A percentile compares a stretch with the other conserved stretches of the same genome.
Conservation (phyloP, 2,113 vertebrate species). For the Ochotona princeps region DNA sequence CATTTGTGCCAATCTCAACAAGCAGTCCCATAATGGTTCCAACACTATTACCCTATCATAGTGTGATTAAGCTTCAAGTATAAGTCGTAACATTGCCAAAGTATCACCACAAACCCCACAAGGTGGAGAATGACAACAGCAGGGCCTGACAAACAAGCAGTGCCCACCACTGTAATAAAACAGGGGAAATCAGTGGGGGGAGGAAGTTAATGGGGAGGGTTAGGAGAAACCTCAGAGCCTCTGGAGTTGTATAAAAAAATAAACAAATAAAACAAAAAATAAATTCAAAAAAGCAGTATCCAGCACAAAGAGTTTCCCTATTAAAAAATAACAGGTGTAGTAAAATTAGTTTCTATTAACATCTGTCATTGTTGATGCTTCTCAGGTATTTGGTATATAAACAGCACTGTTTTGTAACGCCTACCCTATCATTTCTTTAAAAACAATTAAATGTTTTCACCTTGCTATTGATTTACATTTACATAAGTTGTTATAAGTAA, state of each 20-base stretch:
- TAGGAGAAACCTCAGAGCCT: too few relatives aligned
- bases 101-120: neutral
- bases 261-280: neutral
- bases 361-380: conserved; percentile 30
- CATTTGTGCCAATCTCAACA: neutral
- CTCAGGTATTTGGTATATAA: conserved; percentile 23
- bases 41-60: neutral
- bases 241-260: neutral
- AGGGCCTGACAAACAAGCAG: neutral
- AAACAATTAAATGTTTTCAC: conserved; percentile 53
- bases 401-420: conserved; percentile 8
- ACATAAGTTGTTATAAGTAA: neutral
- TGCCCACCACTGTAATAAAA: neutral
- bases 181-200: too few relatives aligned
- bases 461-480: conserved; percentile 19
- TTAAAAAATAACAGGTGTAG: conserved; percentile 56
- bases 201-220: too few relatives aligned
- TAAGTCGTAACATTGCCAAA: neutral
- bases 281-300: too few relatives aligned
- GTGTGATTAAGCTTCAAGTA: neutral
- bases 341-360: conserved; percentile 51
- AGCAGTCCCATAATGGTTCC: neutral
- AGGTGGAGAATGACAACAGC: neutral
- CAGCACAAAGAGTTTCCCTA: neutral
- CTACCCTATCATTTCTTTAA: conserved; percentile 37